Base-by-base conservation (phyloP, 1,140 invertebrate genomes). In the Harpegnathos saltator region DNA sequence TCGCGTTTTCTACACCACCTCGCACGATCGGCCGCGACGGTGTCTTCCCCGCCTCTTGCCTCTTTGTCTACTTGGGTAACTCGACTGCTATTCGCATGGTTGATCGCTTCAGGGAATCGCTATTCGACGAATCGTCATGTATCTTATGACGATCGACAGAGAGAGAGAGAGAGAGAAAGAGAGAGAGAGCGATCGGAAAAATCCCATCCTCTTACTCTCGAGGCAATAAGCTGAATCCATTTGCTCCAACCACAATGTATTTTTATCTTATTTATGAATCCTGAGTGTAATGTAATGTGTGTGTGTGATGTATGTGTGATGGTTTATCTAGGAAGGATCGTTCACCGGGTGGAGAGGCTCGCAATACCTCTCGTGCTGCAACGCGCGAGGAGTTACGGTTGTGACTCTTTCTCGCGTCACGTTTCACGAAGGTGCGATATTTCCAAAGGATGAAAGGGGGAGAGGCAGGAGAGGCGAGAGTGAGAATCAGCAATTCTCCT, bases 1-100 rank as follows among this genome's bases (percentile, higher is more conserved):
- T 77, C 44, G 61, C 71, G 58, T 29, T 62, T 75, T 69, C 44
- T 68, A 56, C n/a, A n/a, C 73, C 58, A 61, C 48, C 29, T 58
- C n/a, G 52, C 75, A 11, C 33, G 19, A 15, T 33, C 33, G 38
- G 26, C n/a, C n/a, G n/a, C 65, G 44, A 33, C 24, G 26, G 66
- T 24, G 50, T 78, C 22, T 22, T 15, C 29, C 38, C 44, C 24
- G 38, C 19, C 44, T 78, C 17, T 54, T 69, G 19, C n/a, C 33
- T 69, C 69, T 58, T 78, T 52, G 33, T 29, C 52, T 33, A 58
- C 58, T 71, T 69, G 48, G 63, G 22, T 69, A 69, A 71, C 66
- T 78, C 69, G 15, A 48, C 74, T n/a, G n/a, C n/a, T 78, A 58
- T 26, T 29, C 24, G 15, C 62, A 50, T 17, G 33, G n/a, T 75